Conservation (phyloP, 2,888 invertebrate genomes). For the Cryptocephalus primarius region DNA sequence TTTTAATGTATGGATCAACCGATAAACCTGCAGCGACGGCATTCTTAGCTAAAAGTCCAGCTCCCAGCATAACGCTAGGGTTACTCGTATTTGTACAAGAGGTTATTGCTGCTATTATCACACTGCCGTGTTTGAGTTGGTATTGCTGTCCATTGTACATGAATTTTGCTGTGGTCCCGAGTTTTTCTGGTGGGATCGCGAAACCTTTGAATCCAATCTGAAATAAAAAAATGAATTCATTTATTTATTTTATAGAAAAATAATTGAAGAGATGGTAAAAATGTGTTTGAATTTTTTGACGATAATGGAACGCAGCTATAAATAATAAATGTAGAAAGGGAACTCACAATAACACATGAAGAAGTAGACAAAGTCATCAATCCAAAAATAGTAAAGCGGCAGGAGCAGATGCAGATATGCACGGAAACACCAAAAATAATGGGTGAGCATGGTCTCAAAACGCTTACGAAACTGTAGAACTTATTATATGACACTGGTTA, state of each 20-base stretch:
- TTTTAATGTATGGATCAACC: constrained; percentile 87
- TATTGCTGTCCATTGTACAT: constrained; percentile 73
- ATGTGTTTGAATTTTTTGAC: too few relatives aligned
- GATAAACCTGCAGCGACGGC: constrained; percentile 82
- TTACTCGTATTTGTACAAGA: constrained; percentile 98
- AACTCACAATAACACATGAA: too few relatives aligned
- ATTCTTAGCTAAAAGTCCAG: constrained; percentile 84
- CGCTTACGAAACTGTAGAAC: too few relatives aligned
- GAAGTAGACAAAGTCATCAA: too few relatives aligned
- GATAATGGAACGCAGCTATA: too few relatives aligned
- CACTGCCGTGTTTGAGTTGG: constrained; percentile 76
- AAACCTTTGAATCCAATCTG: constrained; percentile 90
- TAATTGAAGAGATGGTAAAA: too few relatives aligned
- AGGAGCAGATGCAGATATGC: too few relatives aligned
- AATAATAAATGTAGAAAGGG: too few relatives aligned
- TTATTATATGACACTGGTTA: too few relatives aligned
- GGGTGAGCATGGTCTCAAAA: too few relatives aligned
- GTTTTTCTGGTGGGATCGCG: constrained; percentile 58
- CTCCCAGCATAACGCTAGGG: constrained; percentile 96
- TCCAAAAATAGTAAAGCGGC: too few relatives aligned
- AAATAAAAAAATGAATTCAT: constrained; percentile 14
- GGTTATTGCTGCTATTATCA: constrained; percentile 95
- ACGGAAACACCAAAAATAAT: too few relatives aligned
- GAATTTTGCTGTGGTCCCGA: constrained; percentile 58
- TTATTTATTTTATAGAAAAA: background rate